Percentiles rank a stretch among this genome's conserved stretches.
Evolutionary conservation across 2,888 invertebrate species (phyloP).

Genomic region (Scrobipalpa costella): DNA sequence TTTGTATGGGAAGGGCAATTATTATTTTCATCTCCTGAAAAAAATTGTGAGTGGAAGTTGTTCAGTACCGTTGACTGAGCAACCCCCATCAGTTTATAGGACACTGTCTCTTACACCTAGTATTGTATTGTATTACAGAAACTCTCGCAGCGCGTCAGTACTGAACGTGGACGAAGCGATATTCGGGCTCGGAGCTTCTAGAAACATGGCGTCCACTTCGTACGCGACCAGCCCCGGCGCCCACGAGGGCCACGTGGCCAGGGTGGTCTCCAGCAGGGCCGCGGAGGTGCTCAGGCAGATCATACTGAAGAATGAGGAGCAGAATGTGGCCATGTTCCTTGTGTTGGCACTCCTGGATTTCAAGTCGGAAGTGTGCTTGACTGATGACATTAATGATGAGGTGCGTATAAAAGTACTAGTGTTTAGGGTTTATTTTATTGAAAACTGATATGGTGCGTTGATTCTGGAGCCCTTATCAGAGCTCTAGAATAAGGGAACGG

Average conservation of each 20-base stretch:
- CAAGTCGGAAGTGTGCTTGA: conserved; percentile 52
- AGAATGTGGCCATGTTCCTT: conserved; percentile 39
- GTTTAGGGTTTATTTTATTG: background rate
- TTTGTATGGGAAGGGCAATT: no score
- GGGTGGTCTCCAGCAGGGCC: conserved; percentile 37
- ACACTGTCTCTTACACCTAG: no score
- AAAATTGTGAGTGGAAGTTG: no score
- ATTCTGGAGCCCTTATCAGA: no score
- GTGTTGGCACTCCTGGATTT: conserved; percentile 61
- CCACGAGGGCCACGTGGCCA: background rate
- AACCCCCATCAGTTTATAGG: no score
- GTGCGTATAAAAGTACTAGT: conserved; percentile 38
- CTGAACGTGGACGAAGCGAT: background rate
- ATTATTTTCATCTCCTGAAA: no score
- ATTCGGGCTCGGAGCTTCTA: background rate
- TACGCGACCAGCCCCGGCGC: background rate
- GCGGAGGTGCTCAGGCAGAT: conserved; percentile 36
- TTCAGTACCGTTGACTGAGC: no score
- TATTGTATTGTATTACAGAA: background rate
- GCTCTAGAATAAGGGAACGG: no score
- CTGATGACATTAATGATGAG: conserved; percentile 58
- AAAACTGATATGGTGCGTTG: background rate
- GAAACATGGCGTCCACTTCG: background rate
- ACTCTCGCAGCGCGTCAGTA: background rate
- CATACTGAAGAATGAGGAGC: conserved; percentile 28